Evolutionary conservation across 2,797 vertebrate species (phyloP).

Genomic region (Vultur gryphus): DNA sequence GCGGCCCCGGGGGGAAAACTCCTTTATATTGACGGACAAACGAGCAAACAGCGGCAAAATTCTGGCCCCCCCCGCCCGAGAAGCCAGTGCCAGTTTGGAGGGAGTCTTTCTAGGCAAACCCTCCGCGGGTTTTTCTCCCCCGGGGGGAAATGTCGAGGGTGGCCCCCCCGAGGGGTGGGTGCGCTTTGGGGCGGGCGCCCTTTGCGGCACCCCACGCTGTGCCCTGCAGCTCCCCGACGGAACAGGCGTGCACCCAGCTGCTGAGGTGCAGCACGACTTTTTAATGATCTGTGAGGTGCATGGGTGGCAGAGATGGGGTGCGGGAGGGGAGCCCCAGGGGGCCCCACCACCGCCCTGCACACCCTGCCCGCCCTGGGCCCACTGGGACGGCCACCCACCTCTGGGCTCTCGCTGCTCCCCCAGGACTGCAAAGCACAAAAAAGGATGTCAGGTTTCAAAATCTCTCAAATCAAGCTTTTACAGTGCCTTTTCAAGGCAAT

Average conservation of each 20-base stretch:
- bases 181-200: background rate
- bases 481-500: background rate
- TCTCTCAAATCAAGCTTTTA: background rate
- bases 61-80: fast-evolving
- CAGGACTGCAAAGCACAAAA: background rate
- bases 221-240: background rate
- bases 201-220: background rate
- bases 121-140: background rate
- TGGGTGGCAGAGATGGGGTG: background rate
- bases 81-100: background rate
- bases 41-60: background rate
- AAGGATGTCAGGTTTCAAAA: background rate
- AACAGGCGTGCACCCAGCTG: background rate
- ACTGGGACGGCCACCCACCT: background rate
- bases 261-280: background rate
- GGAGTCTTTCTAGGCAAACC: background rate
- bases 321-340: fast-evolving
- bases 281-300: background rate
- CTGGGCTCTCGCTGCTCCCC: background rate
- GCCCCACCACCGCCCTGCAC: fast-evolving
- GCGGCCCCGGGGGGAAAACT: background rate
- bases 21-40: fast-evolving
- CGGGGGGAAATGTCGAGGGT: background rate
- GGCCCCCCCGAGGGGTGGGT: background rate
- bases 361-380: fast-evolving